Base-by-base conservation (phyloP, 2,888 invertebrate genomes). In the Leptinotarsa haldemani region DNA sequence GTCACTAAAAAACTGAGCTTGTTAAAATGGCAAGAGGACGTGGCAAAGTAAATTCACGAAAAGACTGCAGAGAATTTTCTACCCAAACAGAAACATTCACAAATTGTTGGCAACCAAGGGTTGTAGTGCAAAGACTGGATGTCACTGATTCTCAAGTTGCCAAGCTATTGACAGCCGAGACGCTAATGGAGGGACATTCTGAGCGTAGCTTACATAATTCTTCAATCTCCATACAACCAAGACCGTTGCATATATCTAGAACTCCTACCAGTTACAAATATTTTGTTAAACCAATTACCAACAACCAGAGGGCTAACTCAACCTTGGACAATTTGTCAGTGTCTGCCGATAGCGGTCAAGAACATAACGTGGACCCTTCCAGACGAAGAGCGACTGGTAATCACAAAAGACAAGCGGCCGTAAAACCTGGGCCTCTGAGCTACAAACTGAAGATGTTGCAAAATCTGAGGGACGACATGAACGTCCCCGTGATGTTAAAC, bases 211-310 rank as follows among this genome's bases (percentile, higher is more conserved):
- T 47, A 16, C 56, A 53, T 50, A 74, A 48, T 68, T 79, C 79
- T 12, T 40, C 71, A 30, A 68, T 76, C 25, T 53, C 56, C n/a
- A n/a, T 63, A 13, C 56, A 65, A 2, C 48, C 64, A 1, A 71
- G 71, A 58, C 68, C 75, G 3, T 52, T 65, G n/a, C 68, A 22
- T 30, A 77, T 79, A 64, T 77, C 77, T 2, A 76, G 61, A 64
- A 46, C 79, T 13, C 79, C 79, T 4, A 67, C 50, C 50, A 72
- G 69, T 61, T 79, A 79, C 48, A 72, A 65, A 9, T 53, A 52
- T 18, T 79, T 79, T 68, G 74, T 66, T 4, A 77, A 71, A 53
- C 79, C 79, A 2, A 79, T 79, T 13, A 79, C 78, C 15, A 79
- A 79, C 67, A 80, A 80, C 65, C 76, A 74, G 69, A 76, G 30